Base-by-base conservation (phyloP, 2,797 vertebrate species). In the Melopsittacus undulatus region DNA sequence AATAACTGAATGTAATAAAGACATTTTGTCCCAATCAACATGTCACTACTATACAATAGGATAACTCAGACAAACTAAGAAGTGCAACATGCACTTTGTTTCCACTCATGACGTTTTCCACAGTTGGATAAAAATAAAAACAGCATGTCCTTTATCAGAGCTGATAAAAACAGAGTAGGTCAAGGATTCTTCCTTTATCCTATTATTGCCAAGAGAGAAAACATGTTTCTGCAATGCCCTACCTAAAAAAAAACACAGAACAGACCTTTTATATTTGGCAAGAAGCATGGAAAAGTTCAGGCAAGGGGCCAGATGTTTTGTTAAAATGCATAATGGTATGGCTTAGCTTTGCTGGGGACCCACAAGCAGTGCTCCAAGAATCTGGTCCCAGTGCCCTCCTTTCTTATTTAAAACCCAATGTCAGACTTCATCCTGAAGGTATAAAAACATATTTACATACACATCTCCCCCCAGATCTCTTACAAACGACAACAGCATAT, bases 181-280 rank as follows among this genome's bases (percentile, higher is more conserved):
- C 94, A 91, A 96, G 83, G 85, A 91, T 83, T 95, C 90, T 94
- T 96, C 91, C 94, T 94, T 94, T 88, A 91, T 67, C 40, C 70
- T 69, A 90, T 84, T 95, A 88, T 5, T 94, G 73, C 43, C 63
- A 91, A 94, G 83, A 90, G 14, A 86, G 76, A 95, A 97, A 92
- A 54, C 40, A 90, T 90, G 87, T 88, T 96, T 94, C 91, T 90
- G 79, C 63, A 90, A 56, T 69, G 85, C 66, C 70, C 73, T 88
- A 88, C 89, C 76, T 86, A 92, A 92, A 94, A 91, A 91, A 82
- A 76, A 45, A 14, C 48, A 42, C 10, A 72, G 59, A 90, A 3
- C 63, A 92, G 89, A 79, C 56, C 91, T 96, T 94, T 86, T 78
- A 40, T 76, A 90, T 92, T 92, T 96, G 95, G 90, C 95, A 96